Base-by-base conservation (phyloP, 2,888 invertebrate genomes). In the Tineola bisselliella region DNA sequence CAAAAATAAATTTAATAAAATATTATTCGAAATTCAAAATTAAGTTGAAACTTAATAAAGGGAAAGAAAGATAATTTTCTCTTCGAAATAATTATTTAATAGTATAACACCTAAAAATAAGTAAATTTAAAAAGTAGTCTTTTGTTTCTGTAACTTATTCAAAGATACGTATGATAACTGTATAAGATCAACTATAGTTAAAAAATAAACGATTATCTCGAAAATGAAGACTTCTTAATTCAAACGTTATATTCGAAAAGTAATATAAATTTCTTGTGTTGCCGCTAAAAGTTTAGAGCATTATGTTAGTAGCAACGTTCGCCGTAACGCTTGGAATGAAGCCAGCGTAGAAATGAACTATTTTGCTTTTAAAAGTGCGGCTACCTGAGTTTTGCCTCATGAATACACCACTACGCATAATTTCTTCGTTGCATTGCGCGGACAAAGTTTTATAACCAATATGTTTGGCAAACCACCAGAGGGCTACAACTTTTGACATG, bases 331-430 rank as follows among this genome's bases (percentile, higher is more conserved):
- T 58, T 58, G 58, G 58, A 58, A 31, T 17, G 58, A 33, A 58
- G 58, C 58, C 58, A 58, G 58, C 4, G 15, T 58, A 58, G 58
- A 58, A 58, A 58, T 58, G 58, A 58, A 58, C 58, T 58, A 19
- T 54, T 54, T 48, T 56, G 56, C 56, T 56, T 56, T 58, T 31
- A 13, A 58, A 58, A 58, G 30, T 33, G 33, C 11, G 1, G 58
- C 15, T 58, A 58, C 58, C 58, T 58, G 56, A 58, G 58, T 33
- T 19, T n/a, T 15, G 15, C 31, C 58, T 58, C 58, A 58, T 58
- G 58, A 58, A 58, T 58, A 58, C 31, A 33, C 58, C 8, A 58
- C 54, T 54, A 54, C 58, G 58, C 33, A 58, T 58, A 58, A 58
- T 58, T 58, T 58, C 58, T 33, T 13, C 19, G 58, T 33, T n/a